Conservation (phyloP, 2,797 vertebrate species). For the Alca torda region DNA sequence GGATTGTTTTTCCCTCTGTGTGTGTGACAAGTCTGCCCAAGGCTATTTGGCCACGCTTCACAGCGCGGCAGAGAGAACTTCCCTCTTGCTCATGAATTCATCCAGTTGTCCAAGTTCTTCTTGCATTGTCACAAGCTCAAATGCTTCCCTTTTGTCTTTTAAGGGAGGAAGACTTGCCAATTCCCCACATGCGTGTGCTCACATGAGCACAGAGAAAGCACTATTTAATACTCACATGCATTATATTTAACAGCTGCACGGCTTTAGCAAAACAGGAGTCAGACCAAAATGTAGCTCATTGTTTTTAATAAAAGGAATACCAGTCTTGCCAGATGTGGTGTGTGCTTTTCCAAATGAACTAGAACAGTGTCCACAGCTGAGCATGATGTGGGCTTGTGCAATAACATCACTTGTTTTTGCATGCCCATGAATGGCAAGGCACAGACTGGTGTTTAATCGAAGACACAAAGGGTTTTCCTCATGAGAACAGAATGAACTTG, state of each 20-base stretch:
- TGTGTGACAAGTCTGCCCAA: neutral
- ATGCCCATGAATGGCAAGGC: constrained; percentile 11
- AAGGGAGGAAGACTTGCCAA: neutral
- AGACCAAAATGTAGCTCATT: constrained; percentile 10
- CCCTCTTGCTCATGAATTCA: neutral
- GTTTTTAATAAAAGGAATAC: constrained; percentile 37
- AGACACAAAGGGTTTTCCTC: neutral
- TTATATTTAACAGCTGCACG: constrained; percentile 25
- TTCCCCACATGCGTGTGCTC: neutral
- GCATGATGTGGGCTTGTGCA: constrained; percentile 3
- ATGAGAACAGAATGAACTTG: neutral
- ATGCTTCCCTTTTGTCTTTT: neutral
- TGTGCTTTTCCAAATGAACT: constrained; percentile 9
- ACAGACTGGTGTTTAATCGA: neutral
- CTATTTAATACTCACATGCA: neutral
- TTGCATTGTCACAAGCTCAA: neutral
- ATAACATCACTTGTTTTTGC: constrained; percentile 21
- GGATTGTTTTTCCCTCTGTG: neutral
- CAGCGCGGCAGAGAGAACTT: neutral
- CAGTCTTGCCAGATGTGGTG: constrained; percentile 25
- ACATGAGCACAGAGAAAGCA: neutral
- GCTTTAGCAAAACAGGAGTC: constrained; percentile 38
- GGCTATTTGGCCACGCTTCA: constrained; percentile 11
- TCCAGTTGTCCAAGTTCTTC: neutral
- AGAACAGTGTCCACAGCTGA: neutral